Percentiles rank a stretch among this genome's conserved stretches.
Conservation (phyloP, 2,888 invertebrate species). For the Hemistola chrysoprasaria region DNA sequence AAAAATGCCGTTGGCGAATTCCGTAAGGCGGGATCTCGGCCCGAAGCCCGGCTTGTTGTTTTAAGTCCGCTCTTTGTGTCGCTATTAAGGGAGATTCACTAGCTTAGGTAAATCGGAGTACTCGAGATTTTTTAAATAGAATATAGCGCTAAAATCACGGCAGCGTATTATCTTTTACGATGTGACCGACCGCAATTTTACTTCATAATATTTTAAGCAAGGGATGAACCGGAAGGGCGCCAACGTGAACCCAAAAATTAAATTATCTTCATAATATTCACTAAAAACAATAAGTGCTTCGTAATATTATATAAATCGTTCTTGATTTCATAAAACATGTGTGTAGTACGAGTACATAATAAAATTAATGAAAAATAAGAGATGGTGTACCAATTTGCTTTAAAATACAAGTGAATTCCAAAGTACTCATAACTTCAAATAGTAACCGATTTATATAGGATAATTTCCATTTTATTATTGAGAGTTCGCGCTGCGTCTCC, state of each 20-base stretch:
- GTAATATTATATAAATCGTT: constrained; percentile 15
- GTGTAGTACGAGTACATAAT: too few species aligned
- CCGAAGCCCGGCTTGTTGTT: constrained; percentile 58
- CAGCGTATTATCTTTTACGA: constrained; percentile 29
- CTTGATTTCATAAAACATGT: constrained; percentile 6
- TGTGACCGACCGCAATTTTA: constrained; percentile 30
- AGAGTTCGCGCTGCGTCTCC: background rate
- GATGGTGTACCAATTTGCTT: too few species aligned
- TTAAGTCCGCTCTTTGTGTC: constrained; percentile 63
- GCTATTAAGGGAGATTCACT: constrained; percentile 62
- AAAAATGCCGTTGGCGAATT: constrained; percentile 72
- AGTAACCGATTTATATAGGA: background rate
- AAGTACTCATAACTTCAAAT: too few species aligned
- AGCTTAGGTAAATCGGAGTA: constrained; percentile 51
- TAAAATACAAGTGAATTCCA: too few species aligned
- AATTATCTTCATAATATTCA: constrained; percentile 26
- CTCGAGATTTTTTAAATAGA: constrained; percentile 38
- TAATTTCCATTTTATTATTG: background rate
- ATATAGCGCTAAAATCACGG: constrained; percentile 23
- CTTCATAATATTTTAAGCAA: constrained; percentile 30
- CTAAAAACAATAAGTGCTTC: constrained; percentile 18
- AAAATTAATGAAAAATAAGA: too few species aligned
- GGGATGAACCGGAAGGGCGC: constrained; percentile 21
- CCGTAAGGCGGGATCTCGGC: constrained; percentile 51
- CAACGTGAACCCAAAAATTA: constrained; percentile 22